These are phyloP conservation scores for Neomorphus geoffroyi DNA, from an alignment of 2,797 vertebrate species.

Conservation along the genomic window DNA sequence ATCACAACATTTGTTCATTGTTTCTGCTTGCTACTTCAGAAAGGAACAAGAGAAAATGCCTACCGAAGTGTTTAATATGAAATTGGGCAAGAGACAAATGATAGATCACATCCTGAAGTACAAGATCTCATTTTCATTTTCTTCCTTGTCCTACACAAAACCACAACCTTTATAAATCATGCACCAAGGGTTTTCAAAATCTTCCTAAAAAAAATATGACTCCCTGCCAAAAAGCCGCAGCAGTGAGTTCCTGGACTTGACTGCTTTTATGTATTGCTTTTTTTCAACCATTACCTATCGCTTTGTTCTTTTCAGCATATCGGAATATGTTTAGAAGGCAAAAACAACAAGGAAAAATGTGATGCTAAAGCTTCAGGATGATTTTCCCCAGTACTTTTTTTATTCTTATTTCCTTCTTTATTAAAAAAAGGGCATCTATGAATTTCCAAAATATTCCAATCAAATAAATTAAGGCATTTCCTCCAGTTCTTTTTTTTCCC, in stretches of 20 bases:
- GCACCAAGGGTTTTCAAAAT: background rate
- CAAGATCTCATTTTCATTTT: slow-evolving; percentile 31
- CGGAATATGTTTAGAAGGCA: background rate
- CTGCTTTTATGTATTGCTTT: background rate
- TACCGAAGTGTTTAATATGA: background rate
- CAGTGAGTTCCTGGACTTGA: background rate
- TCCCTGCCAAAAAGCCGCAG: background rate
- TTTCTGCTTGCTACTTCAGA: background rate
- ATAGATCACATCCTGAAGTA: background rate
- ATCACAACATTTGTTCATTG: background rate
- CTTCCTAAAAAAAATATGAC: background rate
- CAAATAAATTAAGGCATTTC: slow-evolving; percentile 55
- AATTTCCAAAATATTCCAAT: background rate
- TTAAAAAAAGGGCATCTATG: background rate
- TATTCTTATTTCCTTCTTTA: background rate
- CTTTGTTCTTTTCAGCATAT: background rate
- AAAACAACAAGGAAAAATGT: background rate
- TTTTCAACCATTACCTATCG: background rate
- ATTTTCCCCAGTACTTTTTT: background rate
- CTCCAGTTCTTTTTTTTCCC: slow-evolving; percentile 2
- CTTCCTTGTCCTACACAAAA: background rate
- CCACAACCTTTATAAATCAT: background rate
- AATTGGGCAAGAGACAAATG: background rate
- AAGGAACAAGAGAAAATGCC: slow-evolving; percentile 21
- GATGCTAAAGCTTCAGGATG: background rate